A percentile compares a stretch with the other conserved stretches of the same genome.
Evolutionary conservation across 1,140 invertebrate genomes (phyloP).

Genomic region (Eupristina koningsbergeri): DNA sequence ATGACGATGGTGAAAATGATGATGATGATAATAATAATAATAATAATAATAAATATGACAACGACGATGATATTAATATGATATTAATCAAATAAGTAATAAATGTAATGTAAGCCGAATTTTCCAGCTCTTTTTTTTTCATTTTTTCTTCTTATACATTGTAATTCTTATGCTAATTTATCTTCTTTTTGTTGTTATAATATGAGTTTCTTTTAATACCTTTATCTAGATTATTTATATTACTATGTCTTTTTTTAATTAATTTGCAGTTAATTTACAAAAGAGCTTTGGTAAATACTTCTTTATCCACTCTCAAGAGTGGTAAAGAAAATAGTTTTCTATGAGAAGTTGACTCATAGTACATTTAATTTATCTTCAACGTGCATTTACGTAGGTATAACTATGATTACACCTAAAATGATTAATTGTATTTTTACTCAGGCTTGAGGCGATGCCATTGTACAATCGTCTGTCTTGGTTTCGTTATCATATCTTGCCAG

Average conservation of each 20-base stretch:
- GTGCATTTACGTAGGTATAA: neutral
- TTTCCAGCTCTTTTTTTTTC: neutral
- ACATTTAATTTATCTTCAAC: neutral
- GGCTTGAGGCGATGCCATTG: conserved; percentile 93
- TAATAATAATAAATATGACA: neutral
- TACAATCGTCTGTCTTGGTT: conserved; percentile 92
- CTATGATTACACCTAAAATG: neutral
- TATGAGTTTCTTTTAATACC: neutral
- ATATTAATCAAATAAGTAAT: no score
- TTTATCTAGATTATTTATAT: neutral
- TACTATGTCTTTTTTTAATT: neutral
- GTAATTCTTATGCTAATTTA: neutral
- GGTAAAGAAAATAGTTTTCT: neutral
- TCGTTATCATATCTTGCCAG: conserved; percentile 97
- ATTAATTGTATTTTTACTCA: conserved; percentile 76
- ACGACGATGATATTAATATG: no score
- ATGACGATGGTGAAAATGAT: no score
- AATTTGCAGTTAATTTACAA: neutral
- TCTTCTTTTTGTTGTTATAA: neutral
- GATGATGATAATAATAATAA: neutral
- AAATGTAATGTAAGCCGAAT: neutral
- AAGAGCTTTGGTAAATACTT: neutral
- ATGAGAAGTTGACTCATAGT: neutral
- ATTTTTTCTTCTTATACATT: neutral
- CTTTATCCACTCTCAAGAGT: neutral